Percentiles rank a stretch among this genome's conserved stretches.
Conservation (phyloP, 2,113 vertebrate species). For the Orycteropus afer region DNA sequence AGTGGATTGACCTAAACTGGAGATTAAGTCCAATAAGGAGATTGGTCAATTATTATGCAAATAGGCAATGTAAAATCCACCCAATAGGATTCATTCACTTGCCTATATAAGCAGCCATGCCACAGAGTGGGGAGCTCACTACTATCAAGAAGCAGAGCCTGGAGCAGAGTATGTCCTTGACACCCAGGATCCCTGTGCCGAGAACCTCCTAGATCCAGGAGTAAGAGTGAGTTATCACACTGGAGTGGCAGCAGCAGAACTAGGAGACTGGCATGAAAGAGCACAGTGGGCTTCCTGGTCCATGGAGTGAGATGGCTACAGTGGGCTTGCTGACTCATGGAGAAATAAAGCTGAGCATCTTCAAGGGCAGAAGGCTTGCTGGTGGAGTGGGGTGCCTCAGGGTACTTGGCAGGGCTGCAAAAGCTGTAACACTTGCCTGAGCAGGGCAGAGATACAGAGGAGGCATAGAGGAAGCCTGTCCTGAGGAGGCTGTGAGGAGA, state of each 20-base stretch:
- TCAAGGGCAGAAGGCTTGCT: neutral
- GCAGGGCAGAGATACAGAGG: neutral
- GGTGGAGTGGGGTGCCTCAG: neutral
- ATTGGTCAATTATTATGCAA: neutral
- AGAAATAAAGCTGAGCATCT: neutral
- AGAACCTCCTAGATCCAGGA: neutral
- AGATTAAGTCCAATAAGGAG: no score
- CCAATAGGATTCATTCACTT: neutral
- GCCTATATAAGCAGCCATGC: neutral
- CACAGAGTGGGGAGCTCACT: neutral
- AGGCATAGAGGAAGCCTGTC: neutral
- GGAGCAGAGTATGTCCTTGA: neutral
- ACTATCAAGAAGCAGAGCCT: neutral
- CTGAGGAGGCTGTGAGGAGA: neutral
- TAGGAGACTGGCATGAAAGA: neutral
- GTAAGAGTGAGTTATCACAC: neutral
- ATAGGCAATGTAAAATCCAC: neutral
- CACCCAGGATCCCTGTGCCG: neutral
- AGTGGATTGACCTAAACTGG: no score
- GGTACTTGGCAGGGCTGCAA: neutral
- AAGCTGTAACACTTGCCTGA: neutral
- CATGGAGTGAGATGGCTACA: neutral
- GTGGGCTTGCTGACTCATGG: neutral
- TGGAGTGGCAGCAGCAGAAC: neutral
- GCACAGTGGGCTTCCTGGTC: neutral